Base-by-base conservation (phyloP, 2,113 vertebrate genomes). In the Corydoras sp. region DNA sequence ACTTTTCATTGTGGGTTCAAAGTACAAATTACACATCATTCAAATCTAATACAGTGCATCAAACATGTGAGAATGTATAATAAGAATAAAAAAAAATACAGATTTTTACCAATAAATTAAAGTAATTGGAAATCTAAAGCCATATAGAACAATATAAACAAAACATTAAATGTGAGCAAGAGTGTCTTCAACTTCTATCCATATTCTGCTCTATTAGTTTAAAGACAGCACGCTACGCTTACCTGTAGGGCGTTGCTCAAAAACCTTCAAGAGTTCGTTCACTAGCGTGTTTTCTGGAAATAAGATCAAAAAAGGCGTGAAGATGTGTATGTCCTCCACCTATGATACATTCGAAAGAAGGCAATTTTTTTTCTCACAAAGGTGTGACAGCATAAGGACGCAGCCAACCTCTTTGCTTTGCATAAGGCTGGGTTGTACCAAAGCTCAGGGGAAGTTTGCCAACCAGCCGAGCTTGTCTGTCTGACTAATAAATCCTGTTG, bases 371-470 rank as follows among this genome's bases (percentile, higher is more conserved):
- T 69, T 65, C 65, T 68, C 54, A 56, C 2, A 61, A 11, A 11
- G 32, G 13, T 4, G 7, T 7, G 12, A 62, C 50, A 61, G 10
- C 18, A 35, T 50, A 2, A 53, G 53, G 5, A 62, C 58, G 31
- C 50, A 59, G 56, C 15, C 0, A 62, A 60, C 59, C 12, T 48
- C 24, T 29, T 12, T 60, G 18, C 32, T 77, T 77, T 75, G 61
- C 65, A 70, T 75, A 62, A 58, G 35, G 15, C 49, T 5, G 12
- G 10, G 10, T 50, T 18, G 51, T 74, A 58, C 24, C 58, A 72
- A 72, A 54, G 29, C 73, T 61, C 13, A 14, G 10, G 53, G 67
- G 66, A 66, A 13, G 65, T 30, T 56, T 14, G 10, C 55, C 60
- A 48, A 58, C 14, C 49, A 3, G 14, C 56, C 58, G 15, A 53